A percentile compares a stretch with the other conserved stretches of the same genome.
Conservation (phyloP, 2,113 vertebrate genomes). For the Microcebus murinus region DNA sequence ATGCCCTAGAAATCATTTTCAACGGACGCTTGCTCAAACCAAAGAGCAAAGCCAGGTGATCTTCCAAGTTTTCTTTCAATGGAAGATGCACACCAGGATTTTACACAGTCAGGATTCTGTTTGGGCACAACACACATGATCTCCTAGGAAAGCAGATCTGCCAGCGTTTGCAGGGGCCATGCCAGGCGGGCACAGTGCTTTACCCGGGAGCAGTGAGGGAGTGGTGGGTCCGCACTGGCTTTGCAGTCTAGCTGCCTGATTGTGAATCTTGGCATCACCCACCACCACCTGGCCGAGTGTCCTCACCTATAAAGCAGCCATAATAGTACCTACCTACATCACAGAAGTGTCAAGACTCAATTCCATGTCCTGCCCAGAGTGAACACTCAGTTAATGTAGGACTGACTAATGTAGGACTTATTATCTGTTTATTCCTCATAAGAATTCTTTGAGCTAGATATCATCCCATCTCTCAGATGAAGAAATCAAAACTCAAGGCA, state of each 20-base stretch:
- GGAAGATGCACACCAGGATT: neutral
- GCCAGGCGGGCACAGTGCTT: neutral
- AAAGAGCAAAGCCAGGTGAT: neutral
- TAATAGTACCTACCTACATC: neutral
- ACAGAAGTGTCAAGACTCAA: neutral
- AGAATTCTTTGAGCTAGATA: neutral
- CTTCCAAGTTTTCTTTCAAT: neutral
- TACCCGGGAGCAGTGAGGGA: neutral
- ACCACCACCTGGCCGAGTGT: neutral
- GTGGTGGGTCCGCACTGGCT: rapidly evolving
- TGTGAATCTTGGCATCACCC: rapidly evolving
- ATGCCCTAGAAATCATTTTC: slow-evolving; percentile 17
- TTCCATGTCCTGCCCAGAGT: rapidly evolving
- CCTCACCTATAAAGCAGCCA: neutral
- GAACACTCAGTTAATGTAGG: neutral
- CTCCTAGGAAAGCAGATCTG: neutral
- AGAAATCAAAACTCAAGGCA: neutral
- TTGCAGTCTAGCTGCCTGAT: neutral
- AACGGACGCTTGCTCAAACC: neutral
- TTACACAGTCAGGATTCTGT: neutral
- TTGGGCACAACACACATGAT: neutral
- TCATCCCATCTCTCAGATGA: slow-evolving; percentile 12
- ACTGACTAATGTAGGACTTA: neutral
- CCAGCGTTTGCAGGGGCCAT: neutral
- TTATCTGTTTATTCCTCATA: neutral